phyloP scores from a whole-genome alignment of 1,140 invertebrate genomes.

The Caenorhabditis tropicalis region DNA sequence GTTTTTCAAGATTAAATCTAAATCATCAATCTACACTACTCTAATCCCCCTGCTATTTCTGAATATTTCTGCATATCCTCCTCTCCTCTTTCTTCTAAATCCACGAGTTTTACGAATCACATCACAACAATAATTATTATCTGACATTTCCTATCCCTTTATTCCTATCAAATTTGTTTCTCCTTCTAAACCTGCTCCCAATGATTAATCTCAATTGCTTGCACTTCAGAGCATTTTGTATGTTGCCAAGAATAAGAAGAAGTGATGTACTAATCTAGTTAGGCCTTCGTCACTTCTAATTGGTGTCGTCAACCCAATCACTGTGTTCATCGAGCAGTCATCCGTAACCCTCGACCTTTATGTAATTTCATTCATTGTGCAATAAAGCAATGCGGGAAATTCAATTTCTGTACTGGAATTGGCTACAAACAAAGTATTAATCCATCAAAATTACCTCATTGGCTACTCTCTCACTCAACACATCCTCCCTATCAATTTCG shows the following conservation, averaged over 20 bases:
- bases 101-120: neutral
- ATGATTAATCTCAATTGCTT: constrained; percentile 9
- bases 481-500: neutral
- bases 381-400: neutral
- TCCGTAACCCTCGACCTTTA: constrained; percentile 17
- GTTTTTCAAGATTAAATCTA: neutral
- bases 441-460: neutral
- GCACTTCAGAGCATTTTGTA: neutral
- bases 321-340: constrained; percentile 12
- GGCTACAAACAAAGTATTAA: neutral
- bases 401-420: neutral
- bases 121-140: constrained; percentile 4
- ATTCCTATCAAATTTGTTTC: neutral
- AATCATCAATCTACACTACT: too few relatives aligned
- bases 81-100: neutral
- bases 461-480: neutral
- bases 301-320: constrained; percentile 21
- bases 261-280: neutral
- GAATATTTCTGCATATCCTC: too few relatives aligned
- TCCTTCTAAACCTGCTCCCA: neutral
- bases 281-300: constrained; percentile 3
- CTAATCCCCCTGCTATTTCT: neutral
- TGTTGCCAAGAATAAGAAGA: neutral
- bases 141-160: neutral
- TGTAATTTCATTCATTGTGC: constrained; percentile 29